Conservation (phyloP, 2,797 vertebrate genomes). For the Typhlichthys subterraneus region DNA sequence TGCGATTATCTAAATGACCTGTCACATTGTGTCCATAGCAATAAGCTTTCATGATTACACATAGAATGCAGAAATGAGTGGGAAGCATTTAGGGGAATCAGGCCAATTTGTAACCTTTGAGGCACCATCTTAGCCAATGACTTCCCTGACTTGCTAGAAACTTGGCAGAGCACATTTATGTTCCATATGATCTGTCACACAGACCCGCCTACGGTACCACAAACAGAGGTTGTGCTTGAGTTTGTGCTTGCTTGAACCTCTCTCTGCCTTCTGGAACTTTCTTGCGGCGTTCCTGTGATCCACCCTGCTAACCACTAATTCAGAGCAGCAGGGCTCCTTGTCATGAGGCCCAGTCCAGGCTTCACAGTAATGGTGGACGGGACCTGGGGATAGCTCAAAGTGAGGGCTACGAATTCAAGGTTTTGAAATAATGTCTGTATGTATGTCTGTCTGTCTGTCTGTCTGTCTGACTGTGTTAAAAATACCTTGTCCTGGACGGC, state of each 20-base stretch:
- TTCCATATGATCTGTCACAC: not conserved
- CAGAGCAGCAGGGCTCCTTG: slow-evolving; percentile 41
- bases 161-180: slow-evolving; percentile 10
- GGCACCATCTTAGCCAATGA: slow-evolving; percentile 1
- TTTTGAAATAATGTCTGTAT: too few relatives aligned
- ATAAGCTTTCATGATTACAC: not conserved
- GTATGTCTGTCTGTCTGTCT: too few relatives aligned
- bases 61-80: not conserved
- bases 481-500: too few relatives aligned
- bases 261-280: slow-evolving; percentile 19
- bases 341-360: slow-evolving; percentile 30
- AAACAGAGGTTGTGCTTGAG: slow-evolving; percentile 19
- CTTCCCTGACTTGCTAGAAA: not conserved
- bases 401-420: not conserved
- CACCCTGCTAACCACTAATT: slow-evolving; percentile 51
- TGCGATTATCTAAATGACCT: slow-evolving; percentile 2
- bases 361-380: slow-evolving; percentile 23
- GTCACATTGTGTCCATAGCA: not conserved
- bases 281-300: slow-evolving; percentile 47
- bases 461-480: too few relatives aligned
- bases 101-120: slow-evolving; percentile 2
- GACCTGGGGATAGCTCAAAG: slow-evolving; percentile 13
- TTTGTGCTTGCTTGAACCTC: too few relatives aligned
- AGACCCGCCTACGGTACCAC: slow-evolving; percentile 25
- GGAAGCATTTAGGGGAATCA: slow-evolving; percentile 5